phyloP scores from a whole-genome alignment of 2,113 vertebrate species.

The Leptobrachium leishanense region DNA sequence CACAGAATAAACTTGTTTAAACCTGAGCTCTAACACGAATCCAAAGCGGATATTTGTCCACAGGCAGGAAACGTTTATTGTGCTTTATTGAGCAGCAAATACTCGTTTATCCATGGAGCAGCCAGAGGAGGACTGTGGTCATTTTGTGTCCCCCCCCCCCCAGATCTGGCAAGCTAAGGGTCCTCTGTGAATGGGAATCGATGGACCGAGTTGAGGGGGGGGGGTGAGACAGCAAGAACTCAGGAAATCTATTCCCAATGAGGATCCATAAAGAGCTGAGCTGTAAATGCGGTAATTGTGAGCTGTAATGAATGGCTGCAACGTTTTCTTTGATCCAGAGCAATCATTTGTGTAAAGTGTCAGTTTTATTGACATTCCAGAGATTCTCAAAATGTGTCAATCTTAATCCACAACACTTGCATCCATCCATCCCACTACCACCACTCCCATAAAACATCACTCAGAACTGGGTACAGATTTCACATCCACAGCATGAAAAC shows the following conservation, averaged over 20 bases:
- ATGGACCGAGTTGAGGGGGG: not conserved
- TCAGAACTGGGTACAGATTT: not conserved
- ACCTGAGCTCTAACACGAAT: no score
- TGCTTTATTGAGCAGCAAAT: no score
- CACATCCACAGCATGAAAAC: constrained; percentile 3
- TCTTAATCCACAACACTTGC: constrained; percentile 39
- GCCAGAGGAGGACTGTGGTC: no score
- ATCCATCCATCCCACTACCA: not conserved
- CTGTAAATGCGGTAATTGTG: constrained; percentile 14
- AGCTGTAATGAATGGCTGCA: constrained; percentile 1
- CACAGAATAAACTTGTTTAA: no score
- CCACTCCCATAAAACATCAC: not conserved
- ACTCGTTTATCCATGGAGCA: no score
- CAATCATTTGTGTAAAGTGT: constrained; percentile 48
- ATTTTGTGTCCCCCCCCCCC: no score
- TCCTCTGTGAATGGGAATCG: no score
- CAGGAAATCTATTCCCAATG: constrained; percentile 30
- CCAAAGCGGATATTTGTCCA: no score
- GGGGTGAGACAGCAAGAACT: not conserved
- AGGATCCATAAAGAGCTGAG: constrained; percentile 12
- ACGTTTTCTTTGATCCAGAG: constrained; percentile 38
- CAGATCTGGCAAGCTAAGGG: no score
- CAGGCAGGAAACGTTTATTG: no score
- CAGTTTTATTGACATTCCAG: constrained; percentile 47
- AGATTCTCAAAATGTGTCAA: constrained; percentile 50